Evolutionary conservation across 2,888 invertebrate genomes (phyloP).

Genomic region (Lissonota sp.): DNA sequence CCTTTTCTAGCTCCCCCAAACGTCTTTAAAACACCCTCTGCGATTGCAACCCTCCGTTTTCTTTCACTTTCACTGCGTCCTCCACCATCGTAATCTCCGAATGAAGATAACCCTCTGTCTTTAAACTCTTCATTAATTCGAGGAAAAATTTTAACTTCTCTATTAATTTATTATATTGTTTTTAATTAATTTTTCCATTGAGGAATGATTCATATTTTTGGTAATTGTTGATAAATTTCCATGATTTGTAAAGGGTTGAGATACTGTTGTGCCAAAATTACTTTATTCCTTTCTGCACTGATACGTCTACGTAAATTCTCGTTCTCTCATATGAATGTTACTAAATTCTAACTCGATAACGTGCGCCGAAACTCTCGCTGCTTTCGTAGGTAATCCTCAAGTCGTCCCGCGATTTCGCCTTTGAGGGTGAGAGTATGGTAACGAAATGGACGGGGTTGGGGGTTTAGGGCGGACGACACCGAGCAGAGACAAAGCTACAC

Average conservation of each 20-base stretch:
- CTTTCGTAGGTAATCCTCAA: constrained; percentile 60
- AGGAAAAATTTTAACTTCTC: not conserved
- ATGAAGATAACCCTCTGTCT: not conserved
- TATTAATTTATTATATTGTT: constrained; percentile 1
- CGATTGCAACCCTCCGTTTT: constrained; percentile 27
- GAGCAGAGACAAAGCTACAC: constrained; percentile 44
- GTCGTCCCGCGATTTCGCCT: constrained; percentile 53
- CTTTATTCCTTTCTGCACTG: constrained; percentile 59
- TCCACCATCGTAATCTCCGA: constrained; percentile 34
- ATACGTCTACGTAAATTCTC: constrained; percentile 11
- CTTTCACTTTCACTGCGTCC: constrained; percentile 27
- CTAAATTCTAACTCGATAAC: constrained; percentile 79
- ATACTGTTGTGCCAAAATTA: constrained; percentile 78
- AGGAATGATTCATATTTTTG: not conserved
- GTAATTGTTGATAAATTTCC: not conserved
- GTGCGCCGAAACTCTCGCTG: constrained; percentile 58
- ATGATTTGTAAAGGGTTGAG: constrained; percentile 63
- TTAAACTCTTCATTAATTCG: not conserved
- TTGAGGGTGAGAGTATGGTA: constrained; percentile 61
- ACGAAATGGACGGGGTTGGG: constrained; percentile 42
- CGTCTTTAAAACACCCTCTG: constrained; percentile 26
- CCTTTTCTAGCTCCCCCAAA: constrained; percentile 37
- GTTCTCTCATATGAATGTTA: constrained; percentile 70
- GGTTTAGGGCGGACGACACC: constrained; percentile 47
- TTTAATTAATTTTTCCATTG: not conserved